A percentile compares a stretch with the other conserved stretches of the same genome.
phyloP scores from a whole-genome alignment of 2,113 vertebrate genomes.

The Sander lucioperca region DNA sequence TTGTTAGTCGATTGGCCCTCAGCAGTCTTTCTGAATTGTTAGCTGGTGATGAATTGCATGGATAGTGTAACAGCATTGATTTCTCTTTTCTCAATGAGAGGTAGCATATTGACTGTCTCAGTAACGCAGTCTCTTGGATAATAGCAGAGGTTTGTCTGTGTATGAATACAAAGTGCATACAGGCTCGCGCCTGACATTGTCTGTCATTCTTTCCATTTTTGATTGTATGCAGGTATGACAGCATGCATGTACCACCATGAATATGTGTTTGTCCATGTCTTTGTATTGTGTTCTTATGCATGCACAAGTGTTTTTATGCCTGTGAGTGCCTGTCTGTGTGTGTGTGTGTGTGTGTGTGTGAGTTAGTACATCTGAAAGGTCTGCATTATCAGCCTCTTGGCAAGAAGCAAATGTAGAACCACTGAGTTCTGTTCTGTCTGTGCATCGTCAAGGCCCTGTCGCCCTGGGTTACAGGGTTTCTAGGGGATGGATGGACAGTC shows the following conservation, averaged over 20 bases:
- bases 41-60: slow-evolving; percentile 40
- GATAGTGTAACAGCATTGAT: slow-evolving; percentile 34
- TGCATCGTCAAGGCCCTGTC: slow-evolving; percentile 56
- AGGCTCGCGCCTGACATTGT: background rate
- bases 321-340: background rate
- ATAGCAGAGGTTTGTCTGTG: slow-evolving; percentile 10
- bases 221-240: background rate
- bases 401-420: slow-evolving; percentile 42
- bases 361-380: slow-evolving; percentile 29
- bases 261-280: background rate
- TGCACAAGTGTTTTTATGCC: background rate
- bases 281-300: background rate
- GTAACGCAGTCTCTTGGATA: slow-evolving; percentile 39
- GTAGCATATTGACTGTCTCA: slow-evolving; percentile 28
- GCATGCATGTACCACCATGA: background rate
- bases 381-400: slow-evolving; percentile 57
- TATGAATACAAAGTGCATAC: background rate
- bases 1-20: background rate
- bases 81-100: slow-evolving; percentile 19
- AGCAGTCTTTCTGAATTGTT: slow-evolving; percentile 10
- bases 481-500: slow-evolving; percentile 62
- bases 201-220: background rate
- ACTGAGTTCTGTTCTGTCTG: slow-evolving; percentile 48
- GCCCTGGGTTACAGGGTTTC: slow-evolving; percentile 73
- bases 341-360: background rate